Evolutionary conservation across 2,888 invertebrate genomes (phyloP).

Genomic region (Mimas tiliae): DNA sequence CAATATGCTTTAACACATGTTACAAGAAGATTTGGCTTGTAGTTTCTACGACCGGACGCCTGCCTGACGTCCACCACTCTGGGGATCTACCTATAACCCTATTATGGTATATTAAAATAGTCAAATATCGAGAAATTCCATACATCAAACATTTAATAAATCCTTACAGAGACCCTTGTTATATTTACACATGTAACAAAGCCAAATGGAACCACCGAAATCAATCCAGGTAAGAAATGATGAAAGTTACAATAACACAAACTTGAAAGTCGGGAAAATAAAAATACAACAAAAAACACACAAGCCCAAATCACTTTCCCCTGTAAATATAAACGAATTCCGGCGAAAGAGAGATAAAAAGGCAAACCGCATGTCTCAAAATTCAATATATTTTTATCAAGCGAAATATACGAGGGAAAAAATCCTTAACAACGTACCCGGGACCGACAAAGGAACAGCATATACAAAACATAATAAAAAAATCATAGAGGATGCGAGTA

Average conservation of each 20-base stretch:
- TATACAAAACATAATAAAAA: conserved; percentile 66
- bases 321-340: conserved; percentile 46
- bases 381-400: conserved; percentile 75
- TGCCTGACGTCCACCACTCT: too few relatives aligned
- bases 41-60: too few relatives aligned
- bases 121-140: neutral
- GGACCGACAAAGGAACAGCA: conserved; percentile 63
- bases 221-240: conserved; percentile 21
- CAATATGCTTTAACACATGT: too few relatives aligned
- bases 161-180: too few relatives aligned
- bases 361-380: conserved; percentile 72
- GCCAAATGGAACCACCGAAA: conserved; percentile 6
- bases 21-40: too few relatives aligned
- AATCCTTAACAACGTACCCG: conserved; percentile 57
- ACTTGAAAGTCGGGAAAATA: conserved; percentile 36
- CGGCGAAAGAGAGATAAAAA: conserved; percentile 59
- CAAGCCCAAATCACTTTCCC: conserved; percentile 38
- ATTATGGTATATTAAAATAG: too few relatives aligned
- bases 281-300: conserved; percentile 19
- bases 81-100: too few relatives aligned
- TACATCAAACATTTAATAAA: conserved; percentile 8
- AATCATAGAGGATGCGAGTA: conserved; percentile 73
- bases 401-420: conserved; percentile 56
- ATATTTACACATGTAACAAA: too few relatives aligned
- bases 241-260: conserved; percentile 25